Evolutionary conservation across 2,797 vertebrate genomes (phyloP).

Genomic region (Bovichtus variegatus): DNA sequence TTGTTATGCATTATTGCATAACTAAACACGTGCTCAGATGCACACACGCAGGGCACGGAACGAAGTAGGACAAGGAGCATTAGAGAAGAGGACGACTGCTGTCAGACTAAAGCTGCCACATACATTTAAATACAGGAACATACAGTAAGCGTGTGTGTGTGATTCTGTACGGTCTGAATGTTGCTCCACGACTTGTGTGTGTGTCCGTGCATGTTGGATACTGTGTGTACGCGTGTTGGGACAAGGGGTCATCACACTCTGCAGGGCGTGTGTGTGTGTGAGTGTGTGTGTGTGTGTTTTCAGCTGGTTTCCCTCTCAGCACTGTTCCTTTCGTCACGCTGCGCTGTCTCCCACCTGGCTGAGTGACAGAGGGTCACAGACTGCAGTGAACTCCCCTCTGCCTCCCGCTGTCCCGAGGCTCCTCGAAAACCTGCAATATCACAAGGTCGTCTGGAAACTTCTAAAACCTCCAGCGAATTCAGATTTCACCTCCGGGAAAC

Average conservation of each 20-base stretch:
- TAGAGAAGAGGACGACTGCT: constrained; percentile 43
- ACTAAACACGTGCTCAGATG: constrained; percentile 17
- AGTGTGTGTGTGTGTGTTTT: no score
- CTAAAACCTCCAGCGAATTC: not conserved
- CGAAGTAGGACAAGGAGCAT: constrained; percentile 12
- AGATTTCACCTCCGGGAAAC: not conserved
- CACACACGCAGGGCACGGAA: not conserved
- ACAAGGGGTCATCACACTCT: constrained; percentile 61
- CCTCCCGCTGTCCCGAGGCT: constrained; percentile 39
- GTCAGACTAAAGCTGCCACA: constrained; percentile 41
- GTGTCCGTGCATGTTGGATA: constrained; percentile 9
- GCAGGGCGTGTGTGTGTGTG: constrained; percentile 57
- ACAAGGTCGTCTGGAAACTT: constrained; percentile 8
- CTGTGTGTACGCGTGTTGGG: constrained; percentile 20
- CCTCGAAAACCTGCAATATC: constrained; percentile 32
- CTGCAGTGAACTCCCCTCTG: constrained; percentile 52
- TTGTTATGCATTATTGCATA: constrained; percentile 24
- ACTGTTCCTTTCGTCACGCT: constrained; percentile 31
- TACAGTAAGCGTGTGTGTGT: not conserved
- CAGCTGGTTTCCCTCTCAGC: constrained; percentile 61
- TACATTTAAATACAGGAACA: not conserved
- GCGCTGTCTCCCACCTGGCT: constrained; percentile 32
- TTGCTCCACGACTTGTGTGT: not conserved
- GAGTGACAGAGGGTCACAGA: constrained; percentile 56
- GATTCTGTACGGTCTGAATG: constrained; percentile 1